These are phyloP conservation scores for Rhea pennata DNA, from an alignment of 2,113 vertebrate genomes.

Conservation along the genomic window DNA sequence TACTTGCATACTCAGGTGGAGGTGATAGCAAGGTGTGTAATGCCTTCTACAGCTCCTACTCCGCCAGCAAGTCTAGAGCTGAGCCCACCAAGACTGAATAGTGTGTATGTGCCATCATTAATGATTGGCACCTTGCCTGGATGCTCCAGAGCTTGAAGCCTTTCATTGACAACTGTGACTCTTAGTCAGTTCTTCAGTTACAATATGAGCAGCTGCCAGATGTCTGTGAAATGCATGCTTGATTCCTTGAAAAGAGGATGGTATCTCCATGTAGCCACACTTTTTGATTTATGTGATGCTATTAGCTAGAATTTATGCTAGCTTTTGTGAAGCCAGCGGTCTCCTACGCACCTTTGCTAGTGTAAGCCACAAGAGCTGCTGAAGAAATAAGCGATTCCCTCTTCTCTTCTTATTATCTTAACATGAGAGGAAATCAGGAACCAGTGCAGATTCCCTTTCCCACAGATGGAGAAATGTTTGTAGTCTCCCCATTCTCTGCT, in stretches of 20 bases:
- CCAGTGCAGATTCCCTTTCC: not conserved
- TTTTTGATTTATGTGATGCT: not conserved
- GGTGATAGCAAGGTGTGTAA: fast-evolving
- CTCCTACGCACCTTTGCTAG: not conserved
- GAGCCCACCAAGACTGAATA: not conserved
- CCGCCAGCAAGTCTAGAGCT: not conserved
- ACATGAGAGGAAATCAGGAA: not conserved
- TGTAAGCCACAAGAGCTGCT: not conserved
- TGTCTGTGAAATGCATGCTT: not conserved
- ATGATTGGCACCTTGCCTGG: not conserved
- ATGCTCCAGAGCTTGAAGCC: not conserved
- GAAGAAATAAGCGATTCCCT: not conserved
- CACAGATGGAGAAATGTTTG: not conserved
- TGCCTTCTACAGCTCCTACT: not conserved
- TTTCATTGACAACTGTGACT: not conserved
- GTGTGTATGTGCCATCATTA: not conserved
- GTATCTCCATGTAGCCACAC: not conserved
- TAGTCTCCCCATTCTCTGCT: not conserved
- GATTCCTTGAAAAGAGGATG: not conserved
- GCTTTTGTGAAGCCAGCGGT: not conserved
- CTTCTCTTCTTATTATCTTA: not conserved
- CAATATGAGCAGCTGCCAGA: not conserved
- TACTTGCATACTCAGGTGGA: not conserved
- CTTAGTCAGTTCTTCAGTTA: not conserved
- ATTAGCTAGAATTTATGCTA: not conserved